Evolutionary conservation across 2,888 invertebrate genomes (phyloP), one percentile per base, ranked within the genome.

Genomic region (Drosophila nigritarsus): DNA sequence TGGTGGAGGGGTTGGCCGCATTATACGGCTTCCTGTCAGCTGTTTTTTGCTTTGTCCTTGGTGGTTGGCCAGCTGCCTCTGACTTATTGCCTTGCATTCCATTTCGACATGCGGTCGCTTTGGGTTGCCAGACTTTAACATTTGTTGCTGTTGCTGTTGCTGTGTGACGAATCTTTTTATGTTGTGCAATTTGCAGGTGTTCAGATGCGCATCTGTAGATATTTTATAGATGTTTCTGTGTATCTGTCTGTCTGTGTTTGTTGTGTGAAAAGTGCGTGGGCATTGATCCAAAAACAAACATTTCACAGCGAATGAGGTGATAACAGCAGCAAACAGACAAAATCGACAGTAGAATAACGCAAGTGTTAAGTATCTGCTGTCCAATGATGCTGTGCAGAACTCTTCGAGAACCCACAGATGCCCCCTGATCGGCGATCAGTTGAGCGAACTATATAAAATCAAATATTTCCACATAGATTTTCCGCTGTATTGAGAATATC

Each of bases 181-280:
- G 89, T 89, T 89, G 56, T 80, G 85, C 83, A 83, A 87, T 87
- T 89, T 87, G 87, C 89, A 87, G 87, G 87, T 87, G 87, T 87
- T 87, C 76, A 67, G 73, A 65, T 80, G 64, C 56, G 68, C 83
- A 83, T 82, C 84, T 84, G 83, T 82, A 74, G 72, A 84, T 74
- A 66, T 70, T 48, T 70, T 65, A 59, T 60, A 5, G 15, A 18
- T 40, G 4, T 40, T 9, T n/a, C 18, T 9, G 1, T 40, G 9
- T 40, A n/a, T 9, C n/a, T 40, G 3, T 13, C 1, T n/a, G 34
- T 65, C 42, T 51, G 42, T 67, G 40, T 62, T 40, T 75, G 71
- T 75, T 87, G 80, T 87, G 82, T 82, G 75, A 87, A 87, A 80
- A 76, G 87, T 84, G 83, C 87, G 85, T 82, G 82, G 82, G 80